Base-by-base conservation (phyloP, 2,888 invertebrate genomes). In the Folsomia candida region DNA sequence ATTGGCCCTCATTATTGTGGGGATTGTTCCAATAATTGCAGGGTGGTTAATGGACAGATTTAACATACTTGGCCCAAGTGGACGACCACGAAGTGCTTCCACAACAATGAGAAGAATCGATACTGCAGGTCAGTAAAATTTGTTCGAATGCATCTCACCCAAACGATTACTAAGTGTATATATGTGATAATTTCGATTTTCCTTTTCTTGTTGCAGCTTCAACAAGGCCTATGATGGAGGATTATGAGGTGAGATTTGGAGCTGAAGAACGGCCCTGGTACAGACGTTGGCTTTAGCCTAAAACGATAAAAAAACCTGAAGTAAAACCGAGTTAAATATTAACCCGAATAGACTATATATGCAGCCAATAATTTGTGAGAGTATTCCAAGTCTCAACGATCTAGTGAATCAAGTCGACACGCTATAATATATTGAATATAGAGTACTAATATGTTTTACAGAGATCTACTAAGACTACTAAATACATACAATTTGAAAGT, bases 191-290 rank as follows among this genome's bases (percentile, higher is more conserved):
- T 37, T 37, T 37, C 6, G 6, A 9, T 37, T 37, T 14, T 37
- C 37, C 37, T 9, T 14, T 9, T 37, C 14, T 37, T 37, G 14
- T n/a, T 4, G 37, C 94, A 0, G 93, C 93, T 14, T 94, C 94
- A 25, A 95, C 94, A 27, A 93, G 94, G 83, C 94, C 94, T 84
- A 95, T 95, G 94, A 93, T 95, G 87, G 92, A 91, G 76, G 93
- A 93, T 81, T 92, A 93, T 81, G 94, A 94, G 84, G 93, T 93
- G 74, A 74, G 78, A 67, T 74, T 69, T 47, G 77, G 73, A 24
- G 72, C 66, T 51, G 75, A 76, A 37, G 70, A 77, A 25, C 71
- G 76, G 62, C 78, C 79, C 26, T 79, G 79, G 79, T 76, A 73
- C 69, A 70, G 74, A 68, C 74, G 75, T 64, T 76, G 70, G 69